Base-by-base conservation (phyloP, 1,140 invertebrate species). In the honey bee (Apis mellifera) region DNA sequence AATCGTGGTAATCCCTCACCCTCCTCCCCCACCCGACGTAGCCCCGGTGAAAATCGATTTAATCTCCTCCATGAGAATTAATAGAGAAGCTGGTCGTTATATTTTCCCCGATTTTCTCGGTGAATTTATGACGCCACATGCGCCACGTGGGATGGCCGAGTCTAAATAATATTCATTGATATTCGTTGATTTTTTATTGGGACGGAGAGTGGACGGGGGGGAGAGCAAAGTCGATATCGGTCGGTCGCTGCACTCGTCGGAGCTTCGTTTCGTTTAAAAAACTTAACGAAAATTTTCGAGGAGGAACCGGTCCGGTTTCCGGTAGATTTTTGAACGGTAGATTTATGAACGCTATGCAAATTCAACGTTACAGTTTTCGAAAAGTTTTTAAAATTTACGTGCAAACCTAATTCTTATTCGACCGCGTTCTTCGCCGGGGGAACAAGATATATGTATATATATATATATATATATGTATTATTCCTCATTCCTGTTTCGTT, bases 291-390 rank as follows among this genome's bases (percentile, higher is more conserved):
- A 82, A 77, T 86, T 65, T 42, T 71, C 50, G n/a, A 3, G 69
- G 23, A 55, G 65, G 50, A 42, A 82, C 52, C 79, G 23, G 26
- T 57, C 32, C 15, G 42, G 57, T 85, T 74, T 82, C 69, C 64
- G 42, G 32, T 42, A 42, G 32, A 42, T 42, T 77, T n/a, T 82
- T 59, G 65, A 85, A 76, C 72, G 55, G 55, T 50, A 74, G 79
- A 86, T 85, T 86, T 85, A 86, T 66, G 64, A n/a, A 55, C 42
- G 65, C 72, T 77, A 86, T 86, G 85, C 69, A 86, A 86, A 86
- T 85, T 9, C 26, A 32, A 32, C 2, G 68, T 73, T 85, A 74
- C 82, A 73, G 78, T 85, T 72, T 75, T n/a, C n/a, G 66, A 82
- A 86, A 76, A 42, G 32, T 42, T 42, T 79, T 82, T 72, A 78